phyloP scores from a whole-genome alignment of 1,140 invertebrate species.

The Triops cancriformis region DNA sequence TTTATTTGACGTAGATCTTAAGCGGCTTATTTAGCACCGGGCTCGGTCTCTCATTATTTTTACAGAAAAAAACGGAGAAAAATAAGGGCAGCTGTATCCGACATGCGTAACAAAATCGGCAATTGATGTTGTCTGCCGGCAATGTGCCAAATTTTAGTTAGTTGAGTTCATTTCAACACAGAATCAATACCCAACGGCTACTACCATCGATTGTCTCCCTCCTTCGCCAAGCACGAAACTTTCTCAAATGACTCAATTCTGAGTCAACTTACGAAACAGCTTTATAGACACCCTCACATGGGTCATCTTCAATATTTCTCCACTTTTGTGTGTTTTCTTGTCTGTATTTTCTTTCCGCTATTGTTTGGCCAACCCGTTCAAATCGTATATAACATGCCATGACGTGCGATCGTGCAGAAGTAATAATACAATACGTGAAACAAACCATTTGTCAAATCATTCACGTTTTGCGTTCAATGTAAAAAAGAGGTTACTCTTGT shows the following conservation, averaged over 20 bases:
- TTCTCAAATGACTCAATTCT: neutral
- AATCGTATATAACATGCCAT: conserved; percentile 23
- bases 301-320: neutral
- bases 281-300: neutral
- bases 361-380: neutral
- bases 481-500: neutral
- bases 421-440: conserved; percentile 26
- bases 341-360: neutral
- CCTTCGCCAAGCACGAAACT: neutral
- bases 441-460: neutral
- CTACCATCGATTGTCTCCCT: neutral
- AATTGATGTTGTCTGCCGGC: neutral
- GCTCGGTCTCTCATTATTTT: neutral
- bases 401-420: conserved; percentile 30
- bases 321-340: neutral
- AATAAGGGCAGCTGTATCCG: neutral
- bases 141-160: neutral
- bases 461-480: neutral
- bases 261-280: neutral
- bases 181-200: conserved; percentile 2
- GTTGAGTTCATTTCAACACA: neutral
- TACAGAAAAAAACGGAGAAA: neutral
- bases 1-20: neutral
- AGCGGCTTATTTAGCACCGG: neutral
- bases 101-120: neutral